phyloP scores from a whole-genome alignment of 2,113 vertebrate genomes.

The Labeo rohita region DNA sequence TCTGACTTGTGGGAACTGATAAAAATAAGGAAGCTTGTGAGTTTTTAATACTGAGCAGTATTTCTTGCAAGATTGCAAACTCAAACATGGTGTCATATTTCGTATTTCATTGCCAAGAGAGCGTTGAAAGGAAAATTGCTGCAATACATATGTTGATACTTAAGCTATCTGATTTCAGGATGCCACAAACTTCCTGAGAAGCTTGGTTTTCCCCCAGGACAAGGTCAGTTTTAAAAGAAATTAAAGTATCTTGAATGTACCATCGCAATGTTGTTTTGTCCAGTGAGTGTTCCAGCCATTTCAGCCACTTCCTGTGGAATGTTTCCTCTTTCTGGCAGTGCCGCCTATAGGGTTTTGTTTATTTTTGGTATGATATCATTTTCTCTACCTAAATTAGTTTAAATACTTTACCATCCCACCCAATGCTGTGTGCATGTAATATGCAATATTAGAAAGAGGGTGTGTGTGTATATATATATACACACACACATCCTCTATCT shows the following conservation, averaged over 20 bases:
- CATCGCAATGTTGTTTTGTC: constrained; percentile 6
- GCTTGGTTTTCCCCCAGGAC: not conserved
- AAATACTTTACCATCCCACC: not conserved
- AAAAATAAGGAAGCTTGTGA: not conserved
- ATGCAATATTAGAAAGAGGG: not conserved
- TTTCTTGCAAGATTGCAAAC: constrained; percentile 18
- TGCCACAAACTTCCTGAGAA: constrained; percentile 5
- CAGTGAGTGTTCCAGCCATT: not conserved
- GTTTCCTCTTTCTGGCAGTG: not conserved
- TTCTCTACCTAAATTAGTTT: not conserved
- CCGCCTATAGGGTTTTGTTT: not conserved
- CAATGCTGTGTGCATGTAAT: not conserved
- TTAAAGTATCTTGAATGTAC: not conserved
- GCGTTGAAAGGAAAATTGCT: not conserved
- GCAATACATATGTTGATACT: not conserved
- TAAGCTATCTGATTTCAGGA: not conserved
- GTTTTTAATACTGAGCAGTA: constrained; percentile 4
- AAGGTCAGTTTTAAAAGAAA: not conserved
- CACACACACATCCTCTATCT: too few relatives aligned
- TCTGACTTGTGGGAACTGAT: not conserved
- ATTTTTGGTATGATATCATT: not conserved
- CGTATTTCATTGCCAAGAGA: constrained; percentile 7
- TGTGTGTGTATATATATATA: too few relatives aligned
- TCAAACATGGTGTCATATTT: constrained; percentile 20
- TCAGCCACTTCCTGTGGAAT: constrained; percentile 38